Evolutionary conservation across 2,888 invertebrate genomes (phyloP), one percentile per base, ranked within the genome.

Genomic region (Cerceris rybyensis): DNA sequence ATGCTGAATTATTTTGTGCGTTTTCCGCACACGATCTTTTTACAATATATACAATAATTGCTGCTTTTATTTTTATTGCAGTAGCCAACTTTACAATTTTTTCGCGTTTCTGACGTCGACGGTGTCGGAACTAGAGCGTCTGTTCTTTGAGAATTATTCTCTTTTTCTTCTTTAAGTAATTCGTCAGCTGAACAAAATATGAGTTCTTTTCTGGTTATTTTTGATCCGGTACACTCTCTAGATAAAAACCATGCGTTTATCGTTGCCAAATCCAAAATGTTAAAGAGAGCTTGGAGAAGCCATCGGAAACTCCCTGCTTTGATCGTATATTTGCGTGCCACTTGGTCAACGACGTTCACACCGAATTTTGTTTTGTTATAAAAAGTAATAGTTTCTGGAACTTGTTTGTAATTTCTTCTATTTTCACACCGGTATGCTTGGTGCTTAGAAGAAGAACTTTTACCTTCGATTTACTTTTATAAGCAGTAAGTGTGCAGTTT

Each of bases 81-180:
- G 41, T 67, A 75, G 41, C 71, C 63, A 43, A 75, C 67, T 67
- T 75, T 71, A 8, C 67, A 76, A 59, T 52, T 58, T 71, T 71
- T 76, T 46, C 61, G 70, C 1, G 46, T 57, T 28, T 16, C 46
- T 57, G 50, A 55, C 9, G 58, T 70, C 57, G 49, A 46, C 39
- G 49, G 17, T 70, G 63, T 49, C 39, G 14, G 7, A 57, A 16
- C 57, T 57, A 43, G 49, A 57, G 7, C 54, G 55, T 61, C 60
- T 70, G 61, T 16, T 5, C 43, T 52, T 61, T 61, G 61, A 16
- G 55, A 39, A 54, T 0, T 13, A 43, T 60, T 61, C 43, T 70
- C 28, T 55, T 75, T 55, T 50, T 75, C 14, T 71, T 63, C 60
- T 28, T 39, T 39, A 49, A 16, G 54, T 43, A 69, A 46, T 61